Conservation (phyloP, 2,888 invertebrate species). For the Mythimna loreyi region DNA sequence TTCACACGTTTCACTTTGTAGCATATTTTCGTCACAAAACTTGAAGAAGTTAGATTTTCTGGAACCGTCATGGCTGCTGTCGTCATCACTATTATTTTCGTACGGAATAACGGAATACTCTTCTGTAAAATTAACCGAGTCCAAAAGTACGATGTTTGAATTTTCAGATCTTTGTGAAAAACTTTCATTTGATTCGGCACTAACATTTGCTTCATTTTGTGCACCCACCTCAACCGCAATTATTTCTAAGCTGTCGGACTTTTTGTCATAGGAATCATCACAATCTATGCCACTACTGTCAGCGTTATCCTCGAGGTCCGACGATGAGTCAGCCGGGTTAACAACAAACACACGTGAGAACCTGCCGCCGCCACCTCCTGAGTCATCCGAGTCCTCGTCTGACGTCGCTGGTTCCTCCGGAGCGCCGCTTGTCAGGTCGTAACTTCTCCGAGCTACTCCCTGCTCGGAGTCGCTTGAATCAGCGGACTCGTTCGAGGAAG, state of each 20-base stretch:
- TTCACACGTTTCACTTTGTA: conserved; percentile 86
- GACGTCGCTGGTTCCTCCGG: conserved; percentile 88
- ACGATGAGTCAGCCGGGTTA: conserved; percentile 92
- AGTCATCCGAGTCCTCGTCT: conserved; percentile 88
- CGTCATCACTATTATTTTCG: conserved; percentile 74
- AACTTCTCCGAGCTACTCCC: conserved; percentile 84
- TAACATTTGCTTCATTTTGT: conserved; percentile 75
- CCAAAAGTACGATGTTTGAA: conserved; percentile 79
- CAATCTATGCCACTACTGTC: conserved; percentile 91
- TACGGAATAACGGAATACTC: conserved; percentile 79
- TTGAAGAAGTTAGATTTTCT: conserved; percentile 78
- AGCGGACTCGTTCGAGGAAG: conserved; percentile 89
- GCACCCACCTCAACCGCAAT: conserved; percentile 77
- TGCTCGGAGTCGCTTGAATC: conserved; percentile 85
- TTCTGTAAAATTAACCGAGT: conserved; percentile 82
- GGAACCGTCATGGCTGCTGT: conserved; percentile 70
- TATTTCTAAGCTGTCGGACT: conserved; percentile 85
- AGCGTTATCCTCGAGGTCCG: conserved; percentile 91
- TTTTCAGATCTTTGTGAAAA: conserved; percentile 72
- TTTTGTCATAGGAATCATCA: conserved; percentile 92
- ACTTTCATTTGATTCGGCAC: conserved; percentile 72
- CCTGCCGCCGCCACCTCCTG: conserved; percentile 89
- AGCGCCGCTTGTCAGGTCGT: conserved; percentile 85
- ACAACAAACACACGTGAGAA: conserved; percentile 93
- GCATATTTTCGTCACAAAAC: conserved; percentile 86